phyloP scores from a whole-genome alignment of 2,113 vertebrate species.

The Antechinus flavipes region DNA sequence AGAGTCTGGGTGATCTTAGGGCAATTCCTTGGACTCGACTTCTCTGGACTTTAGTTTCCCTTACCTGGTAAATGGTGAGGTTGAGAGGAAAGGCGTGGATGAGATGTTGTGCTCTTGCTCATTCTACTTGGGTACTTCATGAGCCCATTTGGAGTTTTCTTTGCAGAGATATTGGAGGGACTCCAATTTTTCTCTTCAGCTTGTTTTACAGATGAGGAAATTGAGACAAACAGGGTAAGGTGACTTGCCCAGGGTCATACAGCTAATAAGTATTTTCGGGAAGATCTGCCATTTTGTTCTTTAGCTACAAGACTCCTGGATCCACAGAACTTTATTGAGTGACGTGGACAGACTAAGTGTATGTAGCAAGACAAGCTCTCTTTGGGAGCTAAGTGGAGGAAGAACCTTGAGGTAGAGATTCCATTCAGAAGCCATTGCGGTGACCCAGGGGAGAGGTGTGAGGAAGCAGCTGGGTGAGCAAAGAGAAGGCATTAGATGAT shows the following conservation, averaged over 20 bases:
- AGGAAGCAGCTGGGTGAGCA: not conserved
- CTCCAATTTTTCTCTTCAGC: too few species aligned
- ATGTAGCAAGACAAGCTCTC: not conserved
- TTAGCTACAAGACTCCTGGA: too few species aligned
- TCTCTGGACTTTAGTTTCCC: not conserved
- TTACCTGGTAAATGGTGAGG: not conserved
- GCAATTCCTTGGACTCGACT: not conserved
- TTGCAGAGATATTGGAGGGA: too few species aligned
- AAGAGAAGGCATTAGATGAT: not conserved
- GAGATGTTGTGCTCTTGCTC: too few species aligned
- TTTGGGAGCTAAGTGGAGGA: not conserved
- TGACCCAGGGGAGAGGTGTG: not conserved
- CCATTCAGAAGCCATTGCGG: not conserved
- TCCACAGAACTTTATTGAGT: not conserved
- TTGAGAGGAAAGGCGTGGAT: not conserved
- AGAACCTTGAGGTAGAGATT: not conserved
- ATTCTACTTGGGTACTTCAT: too few species aligned
- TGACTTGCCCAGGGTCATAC: too few species aligned
- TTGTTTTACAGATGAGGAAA: too few species aligned
- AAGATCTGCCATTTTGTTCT: too few species aligned
- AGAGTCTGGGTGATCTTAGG: not conserved
- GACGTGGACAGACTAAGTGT: not conserved
- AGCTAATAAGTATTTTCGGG: too few species aligned
- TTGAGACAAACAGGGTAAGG: too few species aligned
- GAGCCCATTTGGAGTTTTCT: too few species aligned